These are phyloP conservation scores for Acronicta psi DNA, from an alignment of 2,888 invertebrate genomes.

Conservation along the genomic window DNA sequence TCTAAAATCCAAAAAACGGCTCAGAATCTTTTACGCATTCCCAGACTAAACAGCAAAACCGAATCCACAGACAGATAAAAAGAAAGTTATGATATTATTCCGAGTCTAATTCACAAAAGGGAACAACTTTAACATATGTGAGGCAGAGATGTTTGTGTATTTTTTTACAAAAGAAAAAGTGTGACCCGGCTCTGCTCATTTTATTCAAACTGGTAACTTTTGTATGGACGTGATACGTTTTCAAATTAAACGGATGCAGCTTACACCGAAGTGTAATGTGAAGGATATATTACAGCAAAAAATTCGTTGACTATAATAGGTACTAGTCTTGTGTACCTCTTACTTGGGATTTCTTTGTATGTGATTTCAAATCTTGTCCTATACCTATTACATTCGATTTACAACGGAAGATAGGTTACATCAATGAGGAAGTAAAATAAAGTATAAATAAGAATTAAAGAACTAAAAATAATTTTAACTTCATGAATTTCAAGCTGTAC, in stretches of 20 bases:
- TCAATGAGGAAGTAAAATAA: too few relatives aligned
- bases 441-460: too few relatives aligned
- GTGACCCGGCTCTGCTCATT: constrained; percentile 67
- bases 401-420: too few relatives aligned
- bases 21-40: constrained; percentile 30
- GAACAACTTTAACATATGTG: constrained; percentile 60
- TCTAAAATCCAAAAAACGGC: constrained; percentile 18
- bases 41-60: constrained; percentile 35
- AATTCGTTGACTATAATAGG: too few relatives aligned
- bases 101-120: constrained; percentile 61
- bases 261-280: constrained; percentile 51
- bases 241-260: constrained; percentile 56
- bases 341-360: too few relatives aligned
- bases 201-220: constrained; percentile 73
- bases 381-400: too few relatives aligned
- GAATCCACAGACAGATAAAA: constrained; percentile 43
- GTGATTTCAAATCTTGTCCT: too few relatives aligned
- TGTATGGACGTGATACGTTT: constrained; percentile 67
- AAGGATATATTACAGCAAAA: too few relatives aligned
- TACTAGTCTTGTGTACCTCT: too few relatives aligned
- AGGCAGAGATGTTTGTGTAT: constrained; percentile 47
- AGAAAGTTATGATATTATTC: constrained; percentile 60
- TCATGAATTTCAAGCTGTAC: too few relatives aligned
- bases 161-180: constrained; percentile 67
- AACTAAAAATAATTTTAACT: too few relatives aligned